These are phyloP conservation scores for Sarcophaga bullata DNA, from an alignment of 1,140 invertebrate genomes.

Conservation along the genomic window DNA sequence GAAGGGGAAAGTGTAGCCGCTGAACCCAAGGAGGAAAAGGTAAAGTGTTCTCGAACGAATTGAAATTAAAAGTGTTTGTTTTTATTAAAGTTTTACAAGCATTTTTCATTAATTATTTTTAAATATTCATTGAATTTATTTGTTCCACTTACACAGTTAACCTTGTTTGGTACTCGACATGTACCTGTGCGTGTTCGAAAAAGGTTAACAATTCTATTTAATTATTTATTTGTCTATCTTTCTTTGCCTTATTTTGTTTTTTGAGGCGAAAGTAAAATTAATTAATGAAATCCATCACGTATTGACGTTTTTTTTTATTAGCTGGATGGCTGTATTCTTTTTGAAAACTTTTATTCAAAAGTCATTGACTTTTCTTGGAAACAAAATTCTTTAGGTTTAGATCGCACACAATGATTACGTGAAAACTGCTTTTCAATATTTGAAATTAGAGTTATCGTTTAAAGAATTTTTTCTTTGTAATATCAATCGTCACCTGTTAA, in stretches of 20 bases:
- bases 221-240: too few relatives aligned
- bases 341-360: neutral
- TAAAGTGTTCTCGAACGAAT: slow-evolving; percentile 33
- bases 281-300: neutral
- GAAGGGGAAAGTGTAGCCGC: slow-evolving; percentile 45
- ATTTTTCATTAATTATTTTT: neutral
- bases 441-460: neutral
- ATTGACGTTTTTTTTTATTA: neutral
- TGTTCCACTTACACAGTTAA: slow-evolving; percentile 41
- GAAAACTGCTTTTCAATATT: neutral
- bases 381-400: neutral
- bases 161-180: slow-evolving; percentile 12
- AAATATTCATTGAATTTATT: neutral
- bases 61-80: slow-evolving; percentile 28
- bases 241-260: neutral
- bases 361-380: neutral
- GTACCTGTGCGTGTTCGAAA: neutral
- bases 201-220: neutral
- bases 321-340: neutral
- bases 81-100: neutral
- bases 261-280: slow-evolving; percentile 31
- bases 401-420: neutral
- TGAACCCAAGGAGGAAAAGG: slow-evolving; percentile 49
- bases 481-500: too few relatives aligned
- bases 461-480: too few relatives aligned